phyloP scores from a whole-genome alignment of 2,113 vertebrate species.

The Panthera uncia region DNA sequence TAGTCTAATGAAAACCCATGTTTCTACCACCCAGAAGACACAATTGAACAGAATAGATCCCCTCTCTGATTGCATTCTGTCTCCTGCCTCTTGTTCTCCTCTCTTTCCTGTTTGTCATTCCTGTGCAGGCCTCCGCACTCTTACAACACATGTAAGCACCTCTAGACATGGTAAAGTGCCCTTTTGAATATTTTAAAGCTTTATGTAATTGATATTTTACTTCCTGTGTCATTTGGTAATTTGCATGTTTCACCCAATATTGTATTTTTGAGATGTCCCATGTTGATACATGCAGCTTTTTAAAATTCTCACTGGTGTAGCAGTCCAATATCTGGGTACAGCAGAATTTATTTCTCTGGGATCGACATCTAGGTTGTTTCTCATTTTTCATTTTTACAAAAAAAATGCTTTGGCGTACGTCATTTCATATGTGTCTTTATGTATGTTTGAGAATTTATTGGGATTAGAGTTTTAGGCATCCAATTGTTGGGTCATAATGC shows the following conservation, averaged over 20 bases:
- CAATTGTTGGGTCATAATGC: neutral
- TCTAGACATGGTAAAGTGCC: neutral
- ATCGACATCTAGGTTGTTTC: neutral
- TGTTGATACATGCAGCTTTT: neutral
- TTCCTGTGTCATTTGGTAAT: neutral
- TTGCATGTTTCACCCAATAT: neutral
- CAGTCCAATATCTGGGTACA: neutral
- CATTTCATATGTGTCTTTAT: neutral
- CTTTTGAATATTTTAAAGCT: neutral
- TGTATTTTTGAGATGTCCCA: neutral
- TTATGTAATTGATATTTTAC: neutral
- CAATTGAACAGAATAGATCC: rapidly evolving
- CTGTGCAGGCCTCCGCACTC: neutral
- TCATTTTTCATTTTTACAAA: neutral
- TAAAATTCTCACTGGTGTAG: neutral
- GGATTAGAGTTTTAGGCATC: neutral
- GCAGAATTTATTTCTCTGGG: neutral
- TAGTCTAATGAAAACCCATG: neutral
- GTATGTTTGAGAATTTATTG: neutral
- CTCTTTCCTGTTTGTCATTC: neutral
- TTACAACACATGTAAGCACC: rapidly evolving
- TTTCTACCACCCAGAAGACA: neutral
- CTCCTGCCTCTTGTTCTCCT: neutral
- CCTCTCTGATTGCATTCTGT: neutral
- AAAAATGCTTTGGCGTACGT: neutral